phyloP scores from a whole-genome alignment of 2,113 vertebrate genomes.

The Dicaeum eximium region DNA sequence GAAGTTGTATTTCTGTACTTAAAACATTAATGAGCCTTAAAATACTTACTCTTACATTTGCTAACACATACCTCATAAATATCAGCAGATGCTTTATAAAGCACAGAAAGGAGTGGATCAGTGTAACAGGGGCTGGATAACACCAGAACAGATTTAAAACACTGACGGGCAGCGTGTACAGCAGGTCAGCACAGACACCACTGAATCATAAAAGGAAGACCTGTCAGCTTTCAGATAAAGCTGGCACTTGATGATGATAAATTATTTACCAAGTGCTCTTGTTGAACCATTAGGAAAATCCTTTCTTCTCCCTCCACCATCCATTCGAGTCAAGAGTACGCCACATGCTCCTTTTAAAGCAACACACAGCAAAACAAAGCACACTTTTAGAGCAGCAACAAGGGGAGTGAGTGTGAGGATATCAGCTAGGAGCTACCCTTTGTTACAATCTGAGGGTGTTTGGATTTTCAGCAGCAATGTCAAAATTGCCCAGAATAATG shows the following conservation, averaged over 20 bases:
- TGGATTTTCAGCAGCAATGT: background rate
- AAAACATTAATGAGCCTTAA: background rate
- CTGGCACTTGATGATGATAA: constrained; percentile 49
- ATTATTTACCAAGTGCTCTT: constrained; percentile 62
- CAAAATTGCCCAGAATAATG: background rate
- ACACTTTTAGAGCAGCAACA: background rate
- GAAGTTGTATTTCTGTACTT: constrained; percentile 1
- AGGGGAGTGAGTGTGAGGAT: background rate
- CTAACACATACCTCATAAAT: background rate
- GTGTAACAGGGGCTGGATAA: background rate
- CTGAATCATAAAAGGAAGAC: constrained; percentile 34
- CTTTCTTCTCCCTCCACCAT: background rate
- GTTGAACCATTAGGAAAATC: constrained; percentile 43
- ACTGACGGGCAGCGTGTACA: background rate
- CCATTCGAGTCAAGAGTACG: background rate
- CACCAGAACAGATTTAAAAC: constrained; percentile 18
- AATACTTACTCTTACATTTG: background rate
- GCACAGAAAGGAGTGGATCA: background rate
- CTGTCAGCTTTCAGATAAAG: constrained; percentile 42
- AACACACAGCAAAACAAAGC: background rate
- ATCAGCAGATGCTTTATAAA: background rate
- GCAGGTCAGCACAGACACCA: constrained; percentile 20
- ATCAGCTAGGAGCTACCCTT: background rate
- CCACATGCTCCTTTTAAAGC: background rate
- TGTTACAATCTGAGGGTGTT: background rate